Evolutionary conservation across 1,140 invertebrate genomes (phyloP).

Genomic region (Macrobrachium rosenbergii): DNA sequence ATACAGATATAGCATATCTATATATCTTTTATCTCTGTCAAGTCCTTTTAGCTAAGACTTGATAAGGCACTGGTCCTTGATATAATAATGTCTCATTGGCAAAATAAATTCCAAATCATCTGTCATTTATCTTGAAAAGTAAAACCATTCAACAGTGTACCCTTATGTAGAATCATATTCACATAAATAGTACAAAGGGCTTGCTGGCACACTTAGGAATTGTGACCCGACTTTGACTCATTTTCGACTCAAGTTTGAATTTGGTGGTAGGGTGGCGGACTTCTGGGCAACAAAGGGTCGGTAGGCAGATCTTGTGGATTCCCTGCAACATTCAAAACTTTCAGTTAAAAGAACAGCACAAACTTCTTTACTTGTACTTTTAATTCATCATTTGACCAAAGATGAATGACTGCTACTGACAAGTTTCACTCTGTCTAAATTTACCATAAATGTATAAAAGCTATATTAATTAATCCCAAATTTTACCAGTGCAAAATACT

Average conservation of each 20-base stretch:
- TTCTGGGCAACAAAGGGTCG: constrained; percentile 70
- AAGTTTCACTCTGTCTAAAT: too few species aligned
- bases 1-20: background rate
- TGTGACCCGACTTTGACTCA: background rate
- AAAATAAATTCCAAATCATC: background rate
- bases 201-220: background rate
- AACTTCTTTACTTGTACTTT: background rate
- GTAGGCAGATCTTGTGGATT: constrained; percentile 66
- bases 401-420: too few species aligned
- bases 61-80: constrained; percentile 52
- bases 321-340: constrained; percentile 61
- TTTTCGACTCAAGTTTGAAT: constrained; percentile 68
- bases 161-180: background rate
- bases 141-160: too few species aligned
- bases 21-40: background rate
- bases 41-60: constrained; percentile 3
- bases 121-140: background rate
- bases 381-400: too few species aligned
- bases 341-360: constrained; percentile 1
- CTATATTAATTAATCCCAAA: too few species aligned
- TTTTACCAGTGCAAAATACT: too few species aligned
- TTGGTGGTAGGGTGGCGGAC: constrained; percentile 71
- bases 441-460: too few species aligned
- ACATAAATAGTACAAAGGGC: constrained; percentile 1
- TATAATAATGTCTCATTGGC: constrained; percentile 1